Conservation (phyloP, 1,140 invertebrate species). For the Chymomyza costata region DNA sequence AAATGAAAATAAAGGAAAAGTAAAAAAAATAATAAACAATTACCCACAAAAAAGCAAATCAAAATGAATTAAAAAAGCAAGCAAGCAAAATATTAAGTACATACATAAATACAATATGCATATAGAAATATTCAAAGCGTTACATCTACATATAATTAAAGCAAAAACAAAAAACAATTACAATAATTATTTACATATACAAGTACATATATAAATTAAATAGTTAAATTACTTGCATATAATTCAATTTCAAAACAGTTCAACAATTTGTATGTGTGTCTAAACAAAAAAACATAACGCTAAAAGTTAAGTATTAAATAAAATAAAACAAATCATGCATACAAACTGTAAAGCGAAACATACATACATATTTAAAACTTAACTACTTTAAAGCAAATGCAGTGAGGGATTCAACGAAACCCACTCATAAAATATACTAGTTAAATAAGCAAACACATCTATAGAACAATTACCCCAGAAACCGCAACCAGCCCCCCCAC, state of each 20-base stretch:
- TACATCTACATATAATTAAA: slow-evolving; percentile 54
- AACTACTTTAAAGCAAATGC: slow-evolving; percentile 20
- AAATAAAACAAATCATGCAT: slow-evolving; percentile 39
- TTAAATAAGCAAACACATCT: slow-evolving; percentile 56
- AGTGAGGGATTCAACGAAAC: slow-evolving; percentile 27
- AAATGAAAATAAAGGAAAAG: slow-evolving; percentile 13
- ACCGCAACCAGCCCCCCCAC: slow-evolving; percentile 17
- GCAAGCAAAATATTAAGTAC: slow-evolving; percentile 44
- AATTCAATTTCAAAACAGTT: slow-evolving; percentile 53
- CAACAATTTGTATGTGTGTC: slow-evolving; percentile 57
- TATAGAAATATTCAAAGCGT: slow-evolving; percentile 62
- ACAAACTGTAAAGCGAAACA: slow-evolving; percentile 12
- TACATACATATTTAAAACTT: slow-evolving; percentile 12
- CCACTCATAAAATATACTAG: slow-evolving; percentile 52
- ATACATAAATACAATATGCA: slow-evolving; percentile 31
- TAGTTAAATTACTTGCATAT: slow-evolving; percentile 59
- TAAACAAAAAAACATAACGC: slow-evolving; percentile 49
- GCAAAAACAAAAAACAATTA: slow-evolving; percentile 33
- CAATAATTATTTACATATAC: slow-evolving; percentile 25
- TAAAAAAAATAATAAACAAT: slow-evolving; percentile 19
- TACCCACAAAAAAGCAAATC: slow-evolving; percentile 46
- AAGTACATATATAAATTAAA: slow-evolving; percentile 27
- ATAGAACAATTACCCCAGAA: slow-evolving; percentile 62
- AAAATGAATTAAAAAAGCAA: slow-evolving; percentile 37
- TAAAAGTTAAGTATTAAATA: slow-evolving; percentile 66